Conservation (phyloP, 2,888 invertebrate genomes). For the Hipparchia sbordonii region DNA sequence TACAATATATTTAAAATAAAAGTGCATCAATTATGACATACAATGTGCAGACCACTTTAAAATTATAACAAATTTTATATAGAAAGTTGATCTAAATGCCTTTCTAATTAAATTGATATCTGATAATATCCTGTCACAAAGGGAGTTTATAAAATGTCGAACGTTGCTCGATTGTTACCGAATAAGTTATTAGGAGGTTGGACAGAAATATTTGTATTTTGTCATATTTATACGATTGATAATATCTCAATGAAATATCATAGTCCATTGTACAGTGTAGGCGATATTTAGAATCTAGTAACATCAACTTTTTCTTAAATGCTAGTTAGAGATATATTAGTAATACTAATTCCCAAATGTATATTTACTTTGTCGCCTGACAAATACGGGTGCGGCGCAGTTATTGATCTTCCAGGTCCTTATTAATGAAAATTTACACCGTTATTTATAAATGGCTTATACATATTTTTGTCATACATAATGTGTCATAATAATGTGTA, state of each 20-base stretch:
- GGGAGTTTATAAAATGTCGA: constrained; percentile 72
- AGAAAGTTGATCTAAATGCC: constrained; percentile 58
- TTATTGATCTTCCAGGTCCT: constrained; percentile 41
- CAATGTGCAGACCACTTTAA: constrained; percentile 61
- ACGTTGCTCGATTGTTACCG: constrained; percentile 79
- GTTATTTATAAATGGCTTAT: no score
- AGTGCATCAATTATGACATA: constrained; percentile 54
- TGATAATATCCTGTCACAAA: constrained; percentile 74
- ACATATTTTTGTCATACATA: no score
- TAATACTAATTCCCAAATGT: constrained; percentile 73
- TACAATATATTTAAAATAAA: constrained; percentile 26
- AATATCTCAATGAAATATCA: constrained; percentile 80
- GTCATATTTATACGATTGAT: constrained; percentile 80
- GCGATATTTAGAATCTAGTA: constrained; percentile 74
- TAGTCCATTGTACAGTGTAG: constrained; percentile 81
- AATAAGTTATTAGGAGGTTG: constrained; percentile 73
- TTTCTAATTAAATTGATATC: constrained; percentile 57
- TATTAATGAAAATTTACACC: no score
- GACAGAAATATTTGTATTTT: constrained; percentile 80
- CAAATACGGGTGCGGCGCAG: constrained; percentile 54
- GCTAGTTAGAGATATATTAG: constrained; percentile 75
- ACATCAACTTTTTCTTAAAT: constrained; percentile 67
- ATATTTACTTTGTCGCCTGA: constrained; percentile 70
- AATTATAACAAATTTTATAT: constrained; percentile 44
- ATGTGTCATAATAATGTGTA: no score